phyloP scores from a whole-genome alignment of 2,113 vertebrate species.

The Mirounga angustirostris region DNA sequence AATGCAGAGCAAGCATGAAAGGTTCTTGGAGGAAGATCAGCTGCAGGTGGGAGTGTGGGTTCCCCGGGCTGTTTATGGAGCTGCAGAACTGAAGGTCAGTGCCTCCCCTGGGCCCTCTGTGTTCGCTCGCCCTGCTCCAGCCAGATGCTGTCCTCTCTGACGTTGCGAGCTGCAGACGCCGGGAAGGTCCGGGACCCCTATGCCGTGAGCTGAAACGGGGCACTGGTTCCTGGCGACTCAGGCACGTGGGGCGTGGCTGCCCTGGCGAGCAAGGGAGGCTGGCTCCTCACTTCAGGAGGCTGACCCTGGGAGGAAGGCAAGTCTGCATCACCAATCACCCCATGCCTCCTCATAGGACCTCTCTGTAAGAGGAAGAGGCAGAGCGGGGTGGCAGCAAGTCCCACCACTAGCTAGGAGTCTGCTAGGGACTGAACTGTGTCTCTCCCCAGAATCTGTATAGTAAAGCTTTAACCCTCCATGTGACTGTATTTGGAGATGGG shows the following conservation, averaged over 20 bases:
- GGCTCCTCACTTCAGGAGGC: no score
- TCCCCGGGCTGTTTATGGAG: not conserved
- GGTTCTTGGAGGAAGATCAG: not conserved
- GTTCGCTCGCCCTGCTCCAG: rapidly evolving
- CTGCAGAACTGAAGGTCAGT: rapidly evolving
- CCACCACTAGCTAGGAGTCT: not conserved
- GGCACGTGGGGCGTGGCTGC: not conserved
- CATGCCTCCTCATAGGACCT: not conserved
- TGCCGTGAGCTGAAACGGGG: rapidly evolving
- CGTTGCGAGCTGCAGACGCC: rapidly evolving
- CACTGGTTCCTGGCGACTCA: not conserved
- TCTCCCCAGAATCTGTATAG: not conserved
- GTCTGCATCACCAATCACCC: not conserved
- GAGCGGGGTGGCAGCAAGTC: rapidly evolving
- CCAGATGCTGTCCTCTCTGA: rapidly evolving
- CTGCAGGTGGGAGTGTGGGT: not conserved
- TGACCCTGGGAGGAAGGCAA: not conserved
- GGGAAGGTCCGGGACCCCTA: not conserved
- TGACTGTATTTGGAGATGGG: not conserved
- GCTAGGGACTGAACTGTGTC: not conserved
- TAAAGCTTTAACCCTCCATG: not conserved
- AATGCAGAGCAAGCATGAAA: not conserved
- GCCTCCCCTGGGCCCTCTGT: not conserved
- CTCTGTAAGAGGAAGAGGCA: not conserved
- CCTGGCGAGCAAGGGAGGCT: not conserved